Evolutionary conservation across 1,140 invertebrate genomes (phyloP).

Genomic region (Zaprionus taronus): DNA sequence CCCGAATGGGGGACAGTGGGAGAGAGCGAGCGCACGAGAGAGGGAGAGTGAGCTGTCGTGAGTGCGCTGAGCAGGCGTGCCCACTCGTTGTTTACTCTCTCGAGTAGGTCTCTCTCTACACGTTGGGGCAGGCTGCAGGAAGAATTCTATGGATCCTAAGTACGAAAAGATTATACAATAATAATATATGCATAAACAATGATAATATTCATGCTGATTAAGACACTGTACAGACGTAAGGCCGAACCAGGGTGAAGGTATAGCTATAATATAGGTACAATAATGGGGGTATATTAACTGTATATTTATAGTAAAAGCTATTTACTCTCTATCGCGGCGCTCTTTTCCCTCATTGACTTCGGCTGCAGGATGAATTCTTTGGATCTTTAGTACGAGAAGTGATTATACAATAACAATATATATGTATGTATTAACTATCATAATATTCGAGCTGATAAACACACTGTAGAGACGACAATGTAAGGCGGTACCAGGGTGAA

Average conservation of each 20-base stretch:
- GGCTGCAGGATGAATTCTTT: neutral
- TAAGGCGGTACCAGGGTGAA: too few relatives aligned
- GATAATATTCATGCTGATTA: too few relatives aligned
- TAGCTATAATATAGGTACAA: too few relatives aligned
- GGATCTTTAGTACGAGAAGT: neutral
- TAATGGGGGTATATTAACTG: too few relatives aligned
- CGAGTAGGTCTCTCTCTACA: neutral
- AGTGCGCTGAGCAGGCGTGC: neutral
- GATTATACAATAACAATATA: slow-evolving; percentile 10
- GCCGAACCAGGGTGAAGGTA: too few relatives aligned
- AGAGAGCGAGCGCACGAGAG: neutral
- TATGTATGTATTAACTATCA: neutral
- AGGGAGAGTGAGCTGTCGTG: neutral
- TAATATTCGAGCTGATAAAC: slow-evolving; percentile 3
- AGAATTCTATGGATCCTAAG: too few relatives aligned
- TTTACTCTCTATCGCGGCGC: neutral
- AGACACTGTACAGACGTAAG: too few relatives aligned
- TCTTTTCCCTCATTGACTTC: neutral
- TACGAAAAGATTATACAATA: too few relatives aligned
- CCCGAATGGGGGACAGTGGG: neutral
- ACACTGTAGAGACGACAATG: neutral
- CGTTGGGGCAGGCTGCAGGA: too few relatives aligned
- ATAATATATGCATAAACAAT: too few relatives aligned
- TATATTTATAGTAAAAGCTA: too few relatives aligned
- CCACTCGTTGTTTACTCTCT: neutral